Conservation (phyloP, 1,140 invertebrate genomes). For the Drosophila funebris region DNA sequence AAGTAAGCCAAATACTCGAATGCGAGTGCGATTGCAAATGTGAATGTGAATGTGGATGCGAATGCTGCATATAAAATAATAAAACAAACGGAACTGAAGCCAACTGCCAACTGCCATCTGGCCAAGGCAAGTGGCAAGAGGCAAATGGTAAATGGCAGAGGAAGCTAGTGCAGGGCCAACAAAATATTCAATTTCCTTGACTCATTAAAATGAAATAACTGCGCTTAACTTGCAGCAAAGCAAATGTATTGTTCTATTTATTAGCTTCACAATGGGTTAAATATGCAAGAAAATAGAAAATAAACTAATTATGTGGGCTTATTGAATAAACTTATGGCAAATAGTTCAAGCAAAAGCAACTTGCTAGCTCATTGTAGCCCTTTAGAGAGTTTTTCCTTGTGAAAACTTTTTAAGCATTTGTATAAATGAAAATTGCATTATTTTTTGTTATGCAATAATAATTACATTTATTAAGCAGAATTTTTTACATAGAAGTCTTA, state of each 20-base stretch:
- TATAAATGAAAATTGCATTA: not conserved
- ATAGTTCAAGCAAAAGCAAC: not conserved
- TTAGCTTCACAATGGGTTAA: conserved; percentile 1
- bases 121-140: not conserved
- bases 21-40: too few relatives aligned
- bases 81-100: conserved; percentile 38
- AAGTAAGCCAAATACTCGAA: conserved; percentile 49
- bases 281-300: conserved; percentile 13
- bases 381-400: too few relatives aligned
- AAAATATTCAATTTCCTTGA: conserved; percentile 75
- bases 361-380: not conserved
- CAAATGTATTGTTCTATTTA: not conserved
- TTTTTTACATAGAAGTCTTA: too few relatives aligned
- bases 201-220: conserved; percentile 81
- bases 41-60: too few relatives aligned
- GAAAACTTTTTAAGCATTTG: not conserved
- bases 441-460: not conserved
- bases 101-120: conserved; percentile 24
- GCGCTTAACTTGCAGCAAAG: conserved; percentile 17
- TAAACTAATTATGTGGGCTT: conserved; percentile 24
- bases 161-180: conserved; percentile 34
- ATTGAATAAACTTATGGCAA: conserved; percentile 5
- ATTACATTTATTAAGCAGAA: too few relatives aligned
- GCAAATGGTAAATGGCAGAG: not conserved
- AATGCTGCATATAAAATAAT: conserved; percentile 65